phyloP scores from a whole-genome alignment of 1,140 invertebrate genomes.

The Heliothis subflexa region DNA sequence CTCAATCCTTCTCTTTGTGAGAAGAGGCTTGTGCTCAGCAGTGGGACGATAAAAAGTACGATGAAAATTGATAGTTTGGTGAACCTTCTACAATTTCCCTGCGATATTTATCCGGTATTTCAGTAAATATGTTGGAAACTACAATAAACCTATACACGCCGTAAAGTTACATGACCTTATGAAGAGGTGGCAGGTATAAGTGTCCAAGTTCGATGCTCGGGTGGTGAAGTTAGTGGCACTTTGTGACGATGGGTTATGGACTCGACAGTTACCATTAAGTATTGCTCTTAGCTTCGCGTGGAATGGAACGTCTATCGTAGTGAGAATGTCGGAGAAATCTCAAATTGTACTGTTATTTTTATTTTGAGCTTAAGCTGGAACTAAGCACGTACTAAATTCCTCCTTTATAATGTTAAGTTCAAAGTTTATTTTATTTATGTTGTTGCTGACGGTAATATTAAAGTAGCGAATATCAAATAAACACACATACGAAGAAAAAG shows the following conservation, averaged over 20 bases:
- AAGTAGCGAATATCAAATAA: no score
- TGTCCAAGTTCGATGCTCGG: background rate
- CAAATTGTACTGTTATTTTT: background rate
- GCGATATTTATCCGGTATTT: background rate
- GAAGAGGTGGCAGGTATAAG: constrained; percentile 25
- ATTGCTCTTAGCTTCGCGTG: constrained; percentile 1
- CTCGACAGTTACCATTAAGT: background rate
- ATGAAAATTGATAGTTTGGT: background rate
- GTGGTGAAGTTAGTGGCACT: constrained; percentile 11
- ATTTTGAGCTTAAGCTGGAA: background rate
- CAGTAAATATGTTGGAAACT: constrained; percentile 2
- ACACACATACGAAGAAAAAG: background rate
- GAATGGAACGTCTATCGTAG: background rate
- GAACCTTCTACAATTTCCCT: background rate
- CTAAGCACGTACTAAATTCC: background rate
- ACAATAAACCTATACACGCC: constrained; percentile 14
- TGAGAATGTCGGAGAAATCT: background rate
- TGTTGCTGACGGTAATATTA: no score
- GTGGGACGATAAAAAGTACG: no score
- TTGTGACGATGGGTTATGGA: constrained; percentile 8
- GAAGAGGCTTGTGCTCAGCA: background rate
- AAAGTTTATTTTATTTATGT: no score
- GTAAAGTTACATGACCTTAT: constrained; percentile 23
- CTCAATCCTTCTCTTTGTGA: background rate
- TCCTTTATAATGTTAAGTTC: no score